Evolutionary conservation across 2,888 invertebrate genomes (phyloP), one percentile per base, ranked within the genome.

Genomic region (Cerastoderma edule): DNA sequence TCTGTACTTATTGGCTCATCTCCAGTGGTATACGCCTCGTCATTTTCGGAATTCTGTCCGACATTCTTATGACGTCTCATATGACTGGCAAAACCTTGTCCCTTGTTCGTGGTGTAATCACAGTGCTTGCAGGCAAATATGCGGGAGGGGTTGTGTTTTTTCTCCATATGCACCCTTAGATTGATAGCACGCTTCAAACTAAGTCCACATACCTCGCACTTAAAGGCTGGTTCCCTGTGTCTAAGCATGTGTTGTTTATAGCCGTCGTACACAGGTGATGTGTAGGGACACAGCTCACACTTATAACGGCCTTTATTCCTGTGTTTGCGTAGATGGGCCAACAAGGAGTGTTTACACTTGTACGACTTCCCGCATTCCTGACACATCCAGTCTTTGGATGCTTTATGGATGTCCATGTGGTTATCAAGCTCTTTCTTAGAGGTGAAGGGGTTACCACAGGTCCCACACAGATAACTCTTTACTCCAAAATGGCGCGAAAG

Each of bases 361-460:
- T 56, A 78, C 5, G 67, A 48, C 39, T 39, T 22, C 0, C 56
- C 70, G 50, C 77, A 78, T 0, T 48, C 32, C 19, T 67, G 53
- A 54, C 77, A 78, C 4, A 33, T 39, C 33, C 67, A 70, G 54
- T 72, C 72, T 53, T 66, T 66, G 0, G 72, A 53, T 0, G 73
- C 66, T 70, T 54, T 73, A 60, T 78, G 77, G n/a, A 60, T 64
- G n/a, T 78, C 73, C 8, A 67, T 39, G 46, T 78, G 77, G 16
- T 73, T 32, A 39, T 78, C 77, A 67, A 78, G 50, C n/a, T 78
- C 77, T 48, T 78, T 73, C 35, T 78, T 78, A 5, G 73, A 56
- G 6, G 70, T 53, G 44, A 78, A 78, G 10, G 73, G 67, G 28
- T 64, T 46, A 10, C 77, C 77, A 70, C 77, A 78, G 4, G 68